Conservation (phyloP, 2,888 invertebrate genomes). For the Limulus polyphemus region DNA sequence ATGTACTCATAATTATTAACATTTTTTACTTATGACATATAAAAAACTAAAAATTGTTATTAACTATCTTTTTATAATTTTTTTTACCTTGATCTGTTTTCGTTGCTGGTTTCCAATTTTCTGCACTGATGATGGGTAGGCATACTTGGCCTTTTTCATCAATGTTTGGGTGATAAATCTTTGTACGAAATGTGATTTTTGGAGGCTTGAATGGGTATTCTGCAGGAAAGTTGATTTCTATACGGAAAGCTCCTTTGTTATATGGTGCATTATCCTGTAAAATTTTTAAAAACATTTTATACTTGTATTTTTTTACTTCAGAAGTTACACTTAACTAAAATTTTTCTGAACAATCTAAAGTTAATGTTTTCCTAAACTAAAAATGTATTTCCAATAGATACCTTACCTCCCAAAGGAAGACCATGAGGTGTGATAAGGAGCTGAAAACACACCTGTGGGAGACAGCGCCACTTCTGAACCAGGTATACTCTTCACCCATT, state of each 20-base stretch:
- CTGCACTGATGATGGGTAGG: constrained; percentile 91
- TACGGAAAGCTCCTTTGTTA: constrained; percentile 96
- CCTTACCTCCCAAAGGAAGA: no score
- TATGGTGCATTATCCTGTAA: constrained; percentile 93
- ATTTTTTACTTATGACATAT: no score
- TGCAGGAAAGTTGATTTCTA: constrained; percentile 95
- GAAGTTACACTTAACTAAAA: no score
- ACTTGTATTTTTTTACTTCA: no score
- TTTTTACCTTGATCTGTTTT: constrained; percentile 79
- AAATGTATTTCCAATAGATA: no score
- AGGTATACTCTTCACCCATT: no score
- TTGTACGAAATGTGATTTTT: constrained; percentile 95
- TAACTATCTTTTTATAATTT: constrained; percentile 30
- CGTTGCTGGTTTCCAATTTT: constrained; percentile 99
- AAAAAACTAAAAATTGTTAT: not conserved
- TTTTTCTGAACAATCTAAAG: no score
- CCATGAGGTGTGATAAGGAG: no score
- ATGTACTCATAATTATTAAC: not conserved
- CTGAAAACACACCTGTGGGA: no score
- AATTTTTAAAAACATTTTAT: constrained; percentile 40
- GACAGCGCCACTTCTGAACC: no score
- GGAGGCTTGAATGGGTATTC: constrained; percentile 99
- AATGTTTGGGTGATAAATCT: constrained; percentile 98
- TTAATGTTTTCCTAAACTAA: no score
- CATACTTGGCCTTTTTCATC: constrained; percentile 99